phyloP scores from a whole-genome alignment of 2,797 vertebrate genomes.

The Anguilla obscura region DNA sequence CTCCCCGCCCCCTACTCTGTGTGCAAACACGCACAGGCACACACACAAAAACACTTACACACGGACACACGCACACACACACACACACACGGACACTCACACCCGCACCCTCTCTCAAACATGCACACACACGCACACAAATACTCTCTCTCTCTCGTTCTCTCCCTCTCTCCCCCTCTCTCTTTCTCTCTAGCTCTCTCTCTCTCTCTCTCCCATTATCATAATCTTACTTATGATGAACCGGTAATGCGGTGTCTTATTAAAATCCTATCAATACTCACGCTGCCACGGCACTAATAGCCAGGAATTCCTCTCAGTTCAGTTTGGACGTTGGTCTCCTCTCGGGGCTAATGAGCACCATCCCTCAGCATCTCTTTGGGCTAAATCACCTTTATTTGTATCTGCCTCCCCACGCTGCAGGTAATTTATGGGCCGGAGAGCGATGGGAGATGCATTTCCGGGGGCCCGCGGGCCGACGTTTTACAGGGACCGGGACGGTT shows the following conservation, averaged over 20 bases:
- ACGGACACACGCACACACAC: not conserved
- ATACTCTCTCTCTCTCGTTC: slow-evolving; percentile 52
- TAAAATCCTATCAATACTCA: slow-evolving; percentile 84
- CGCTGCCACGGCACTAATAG: slow-evolving; percentile 76
- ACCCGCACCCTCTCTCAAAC: not conserved
- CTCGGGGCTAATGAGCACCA: slow-evolving; percentile 80
- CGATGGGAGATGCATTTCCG: slow-evolving; percentile 53
- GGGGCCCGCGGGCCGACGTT: slow-evolving; percentile 43
- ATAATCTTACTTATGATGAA: slow-evolving; percentile 81
- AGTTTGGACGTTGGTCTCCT: slow-evolving; percentile 77
- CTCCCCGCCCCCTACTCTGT: slow-evolving; percentile 48
- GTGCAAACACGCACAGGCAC: slow-evolving; percentile 25
- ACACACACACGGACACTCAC: not conserved
- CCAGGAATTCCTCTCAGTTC: slow-evolving; percentile 80
- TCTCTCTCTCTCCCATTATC: slow-evolving; percentile 71
- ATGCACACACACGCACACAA: no score
- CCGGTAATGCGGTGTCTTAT: slow-evolving; percentile 81
- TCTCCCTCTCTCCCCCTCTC: slow-evolving; percentile 55
- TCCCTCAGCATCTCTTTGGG: slow-evolving; percentile 82
- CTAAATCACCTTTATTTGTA: slow-evolving; percentile 86
- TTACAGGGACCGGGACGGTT: slow-evolving; percentile 54
- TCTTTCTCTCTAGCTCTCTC: slow-evolving; percentile 56
- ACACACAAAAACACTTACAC: not conserved
- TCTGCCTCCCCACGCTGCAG: slow-evolving; percentile 70
- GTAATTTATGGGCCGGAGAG: slow-evolving; percentile 73